Conservation (phyloP, 2,797 vertebrate species). For the Muscicapa striata region DNA sequence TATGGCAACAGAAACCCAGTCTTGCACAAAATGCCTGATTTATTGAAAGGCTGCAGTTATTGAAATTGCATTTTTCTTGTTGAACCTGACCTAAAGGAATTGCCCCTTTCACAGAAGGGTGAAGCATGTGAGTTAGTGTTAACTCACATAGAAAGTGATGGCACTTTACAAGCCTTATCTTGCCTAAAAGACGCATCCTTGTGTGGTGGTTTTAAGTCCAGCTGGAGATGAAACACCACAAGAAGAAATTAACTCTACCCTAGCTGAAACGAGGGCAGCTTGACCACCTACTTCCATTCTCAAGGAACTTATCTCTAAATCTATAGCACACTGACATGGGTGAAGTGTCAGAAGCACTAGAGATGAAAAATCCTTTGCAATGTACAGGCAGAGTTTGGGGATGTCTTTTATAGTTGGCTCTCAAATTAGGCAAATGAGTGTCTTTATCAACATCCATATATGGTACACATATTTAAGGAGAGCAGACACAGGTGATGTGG, state of each 20-base stretch:
- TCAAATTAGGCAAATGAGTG: background rate
- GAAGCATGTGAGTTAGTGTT: background rate
- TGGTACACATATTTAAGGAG: background rate
- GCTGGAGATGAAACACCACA: background rate
- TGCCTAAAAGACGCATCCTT: background rate
- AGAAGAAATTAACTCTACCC: background rate
- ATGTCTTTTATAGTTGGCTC: background rate
- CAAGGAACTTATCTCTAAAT: background rate
- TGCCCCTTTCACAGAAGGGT: background rate
- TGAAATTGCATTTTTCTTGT: background rate
- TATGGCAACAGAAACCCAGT: background rate
- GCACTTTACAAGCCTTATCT: background rate
- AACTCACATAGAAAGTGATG: background rate
- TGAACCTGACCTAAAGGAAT: background rate
- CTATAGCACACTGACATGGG: background rate
- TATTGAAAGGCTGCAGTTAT: background rate
- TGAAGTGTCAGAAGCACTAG: background rate
- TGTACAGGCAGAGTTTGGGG: background rate
- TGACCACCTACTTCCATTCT: background rate
- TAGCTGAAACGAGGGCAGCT: background rate
- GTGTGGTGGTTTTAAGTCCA: background rate
- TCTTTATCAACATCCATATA: background rate
- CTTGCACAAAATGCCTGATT: background rate
- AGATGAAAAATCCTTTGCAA: background rate
- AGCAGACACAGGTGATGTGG: background rate